A percentile compares a stretch with the other conserved stretches of the same genome.
phyloP scores from a whole-genome alignment of 2,113 vertebrate species.

The Lynx canadensis region DNA sequence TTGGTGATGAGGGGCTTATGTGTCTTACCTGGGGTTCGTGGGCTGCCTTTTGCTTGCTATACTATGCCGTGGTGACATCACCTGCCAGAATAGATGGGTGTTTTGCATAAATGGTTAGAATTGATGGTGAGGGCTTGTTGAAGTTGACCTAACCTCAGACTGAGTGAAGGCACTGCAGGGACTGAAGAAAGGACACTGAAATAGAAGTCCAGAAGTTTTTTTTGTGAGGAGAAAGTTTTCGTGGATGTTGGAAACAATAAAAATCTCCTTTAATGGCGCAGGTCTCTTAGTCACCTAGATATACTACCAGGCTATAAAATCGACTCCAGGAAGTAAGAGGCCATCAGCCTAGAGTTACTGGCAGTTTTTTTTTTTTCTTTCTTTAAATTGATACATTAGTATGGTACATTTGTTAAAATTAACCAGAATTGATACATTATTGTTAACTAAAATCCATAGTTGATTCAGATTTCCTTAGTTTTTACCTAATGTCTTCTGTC shows the following conservation, averaged over 20 bases:
- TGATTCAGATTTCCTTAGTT: constrained; percentile 4
- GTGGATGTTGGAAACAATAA: constrained; percentile 24
- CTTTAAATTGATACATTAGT: not conserved
- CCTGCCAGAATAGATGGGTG: not conserved
- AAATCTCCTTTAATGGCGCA: not conserved
- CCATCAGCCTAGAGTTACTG: not conserved
- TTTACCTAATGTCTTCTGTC: not conserved
- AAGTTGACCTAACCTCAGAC: not conserved
- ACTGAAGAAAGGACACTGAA: not conserved
- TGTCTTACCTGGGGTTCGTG: not conserved
- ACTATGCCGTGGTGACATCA: not conserved
- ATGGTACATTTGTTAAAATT: not conserved
- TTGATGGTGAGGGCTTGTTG: not conserved
- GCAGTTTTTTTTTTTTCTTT: not conserved
- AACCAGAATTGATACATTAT: not conserved
- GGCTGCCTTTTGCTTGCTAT: not conserved
- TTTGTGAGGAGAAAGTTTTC: not conserved
- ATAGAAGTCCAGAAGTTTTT: not conserved
- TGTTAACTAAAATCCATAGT: constrained; percentile 6
- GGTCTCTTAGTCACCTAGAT: not conserved
- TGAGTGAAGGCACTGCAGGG: not conserved
- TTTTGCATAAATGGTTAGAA: constrained; percentile 25
- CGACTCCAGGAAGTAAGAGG: not conserved
- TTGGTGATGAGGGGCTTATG: not conserved
- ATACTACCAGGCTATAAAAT: not conserved